Evolutionary conservation across 2,113 vertebrate genomes (phyloP).

Genomic region (Gallinago media): DNA sequence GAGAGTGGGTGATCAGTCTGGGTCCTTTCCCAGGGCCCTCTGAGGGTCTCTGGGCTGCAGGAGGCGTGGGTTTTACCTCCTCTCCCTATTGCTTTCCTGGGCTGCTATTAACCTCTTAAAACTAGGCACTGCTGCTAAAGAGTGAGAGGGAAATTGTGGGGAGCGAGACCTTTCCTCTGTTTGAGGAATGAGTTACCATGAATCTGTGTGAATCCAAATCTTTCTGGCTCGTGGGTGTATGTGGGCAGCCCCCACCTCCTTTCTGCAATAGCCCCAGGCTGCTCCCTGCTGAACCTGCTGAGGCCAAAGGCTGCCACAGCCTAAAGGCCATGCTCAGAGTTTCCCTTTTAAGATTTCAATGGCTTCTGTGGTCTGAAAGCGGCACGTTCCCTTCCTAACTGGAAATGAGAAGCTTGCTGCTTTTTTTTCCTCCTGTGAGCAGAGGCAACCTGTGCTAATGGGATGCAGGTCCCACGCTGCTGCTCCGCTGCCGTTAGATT

Average conservation of each 20-base stretch:
- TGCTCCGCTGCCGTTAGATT: background rate
- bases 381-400: background rate
- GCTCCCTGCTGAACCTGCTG: background rate
- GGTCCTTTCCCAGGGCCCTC: background rate
- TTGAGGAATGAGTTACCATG: background rate
- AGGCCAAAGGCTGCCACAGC: background rate
- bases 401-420: background rate
- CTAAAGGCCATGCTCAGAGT: background rate
- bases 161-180: background rate
- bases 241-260: background rate
- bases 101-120: background rate
- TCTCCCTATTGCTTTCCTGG: background rate
- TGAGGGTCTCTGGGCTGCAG: background rate
- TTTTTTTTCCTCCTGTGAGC: background rate
- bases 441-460: background rate
- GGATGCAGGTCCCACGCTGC: background rate
- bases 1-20: background rate
- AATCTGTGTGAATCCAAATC: background rate
- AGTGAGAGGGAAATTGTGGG: background rate
- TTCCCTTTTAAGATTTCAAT: background rate
- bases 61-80: background rate
- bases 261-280: background rate
- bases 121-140: background rate
- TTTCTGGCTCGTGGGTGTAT: background rate
- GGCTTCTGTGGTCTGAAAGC: background rate